A percentile compares a stretch with the other conserved stretches of the same genome.
These are phyloP conservation scores for Hemibagrus wyckioides DNA, from an alignment of 2,113 vertebrate genomes.

Conservation along the genomic window DNA sequence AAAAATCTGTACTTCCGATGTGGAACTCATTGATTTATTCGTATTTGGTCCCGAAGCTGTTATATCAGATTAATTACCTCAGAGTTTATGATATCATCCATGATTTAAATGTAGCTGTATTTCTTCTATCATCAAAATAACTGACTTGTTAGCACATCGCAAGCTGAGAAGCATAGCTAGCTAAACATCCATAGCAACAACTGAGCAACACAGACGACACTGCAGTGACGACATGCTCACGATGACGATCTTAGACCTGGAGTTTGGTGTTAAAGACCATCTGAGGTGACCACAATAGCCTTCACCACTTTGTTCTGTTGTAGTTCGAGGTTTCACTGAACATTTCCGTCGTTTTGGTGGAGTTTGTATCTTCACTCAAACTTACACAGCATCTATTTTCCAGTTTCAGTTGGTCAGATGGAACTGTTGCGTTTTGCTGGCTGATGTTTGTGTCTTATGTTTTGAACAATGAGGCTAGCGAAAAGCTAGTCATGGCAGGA, in stretches of 20 bases:
- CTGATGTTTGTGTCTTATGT: background rate
- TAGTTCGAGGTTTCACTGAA: background rate
- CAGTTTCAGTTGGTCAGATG: background rate
- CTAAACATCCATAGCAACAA: background rate
- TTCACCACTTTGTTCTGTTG: too few species aligned
- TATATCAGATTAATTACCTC: background rate
- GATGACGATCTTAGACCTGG: background rate
- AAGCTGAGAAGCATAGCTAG: too few species aligned
- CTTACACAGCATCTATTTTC: background rate
- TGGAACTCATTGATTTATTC: too few species aligned
- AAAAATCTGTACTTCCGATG: too few species aligned
- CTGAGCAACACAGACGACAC: background rate
- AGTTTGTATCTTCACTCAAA: background rate
- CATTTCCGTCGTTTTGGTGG: background rate
- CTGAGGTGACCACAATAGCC: too few species aligned
- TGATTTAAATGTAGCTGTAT: background rate
- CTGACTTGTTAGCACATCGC: background rate
- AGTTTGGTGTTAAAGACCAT: background rate
- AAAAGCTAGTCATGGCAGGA: background rate
- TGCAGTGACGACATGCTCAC: background rate
- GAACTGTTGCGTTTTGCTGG: background rate
- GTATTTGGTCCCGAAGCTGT: background rate
- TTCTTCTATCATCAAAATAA: background rate
- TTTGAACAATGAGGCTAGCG: background rate
- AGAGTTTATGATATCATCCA: background rate